A percentile compares a stretch with the other conserved stretches of the same genome.
Conservation (phyloP, 2,888 invertebrate genomes). For the Melieria picta region DNA sequence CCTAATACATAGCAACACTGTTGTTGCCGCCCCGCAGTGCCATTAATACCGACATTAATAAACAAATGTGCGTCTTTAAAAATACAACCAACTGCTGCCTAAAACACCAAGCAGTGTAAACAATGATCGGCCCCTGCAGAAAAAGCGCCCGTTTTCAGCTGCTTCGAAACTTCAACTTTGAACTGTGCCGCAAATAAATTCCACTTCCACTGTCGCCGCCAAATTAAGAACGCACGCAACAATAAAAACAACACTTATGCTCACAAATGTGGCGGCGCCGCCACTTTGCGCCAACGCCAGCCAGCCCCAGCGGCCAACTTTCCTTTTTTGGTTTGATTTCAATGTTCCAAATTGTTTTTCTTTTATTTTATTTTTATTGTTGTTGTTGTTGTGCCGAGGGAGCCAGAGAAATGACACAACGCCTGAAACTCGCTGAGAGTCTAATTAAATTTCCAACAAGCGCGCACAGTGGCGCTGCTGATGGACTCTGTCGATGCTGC, state of each 20-base stretch:
- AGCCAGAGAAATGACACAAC: no score
- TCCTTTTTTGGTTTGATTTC: no score
- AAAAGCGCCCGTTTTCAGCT: constrained; percentile 17
- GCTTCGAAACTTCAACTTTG: constrained; percentile 51
- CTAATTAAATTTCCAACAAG: no score
- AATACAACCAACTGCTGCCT: neutral
- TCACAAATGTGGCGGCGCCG: neutral
- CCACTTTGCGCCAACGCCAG: no score
- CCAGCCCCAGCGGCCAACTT: no score
- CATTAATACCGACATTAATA: constrained; percentile 10
- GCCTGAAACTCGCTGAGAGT: no score
- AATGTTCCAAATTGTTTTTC: no score
- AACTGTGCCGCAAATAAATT: constrained; percentile 46
- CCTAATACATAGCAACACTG: neutral
- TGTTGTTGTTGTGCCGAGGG: no score
- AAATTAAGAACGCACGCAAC: constrained; percentile 23
- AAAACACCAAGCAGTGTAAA: constrained; percentile 9
- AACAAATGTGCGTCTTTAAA: constrained; percentile 8
- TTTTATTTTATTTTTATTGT: no score
- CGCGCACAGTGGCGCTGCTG: no score
- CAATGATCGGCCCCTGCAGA: neutral
- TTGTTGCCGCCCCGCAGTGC: neutral
- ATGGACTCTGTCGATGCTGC: no score
- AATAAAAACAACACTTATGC: constrained; percentile 22
- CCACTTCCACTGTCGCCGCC: constrained; percentile 27